Conservation (phyloP, 1,140 invertebrate species). For the Colletes gigas region DNA sequence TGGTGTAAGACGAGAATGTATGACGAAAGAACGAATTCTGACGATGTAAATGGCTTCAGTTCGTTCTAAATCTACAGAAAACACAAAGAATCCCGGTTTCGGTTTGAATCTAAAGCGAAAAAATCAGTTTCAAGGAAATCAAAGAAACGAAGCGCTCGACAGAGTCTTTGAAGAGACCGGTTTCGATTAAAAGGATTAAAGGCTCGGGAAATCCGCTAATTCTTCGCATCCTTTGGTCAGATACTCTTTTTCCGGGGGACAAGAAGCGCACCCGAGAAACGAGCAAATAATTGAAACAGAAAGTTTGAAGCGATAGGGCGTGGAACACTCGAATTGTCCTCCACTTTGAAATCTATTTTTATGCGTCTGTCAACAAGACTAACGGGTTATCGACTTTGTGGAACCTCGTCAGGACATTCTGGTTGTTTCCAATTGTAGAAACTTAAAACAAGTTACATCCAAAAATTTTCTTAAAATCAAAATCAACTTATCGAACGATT, state of each 20-base stretch:
- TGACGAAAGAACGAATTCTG: neutral
- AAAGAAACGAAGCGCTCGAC: too few relatives aligned
- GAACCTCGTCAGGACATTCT: neutral
- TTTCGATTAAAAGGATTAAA: neutral
- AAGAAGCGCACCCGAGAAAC: too few relatives aligned
- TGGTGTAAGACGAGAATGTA: neutral
- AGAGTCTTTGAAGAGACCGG: too few relatives aligned
- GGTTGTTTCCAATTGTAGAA: neutral
- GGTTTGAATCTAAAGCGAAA: too few relatives aligned
- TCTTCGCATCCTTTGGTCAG: neutral
- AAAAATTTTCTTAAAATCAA: too few relatives aligned
- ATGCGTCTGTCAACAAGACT: neutral
- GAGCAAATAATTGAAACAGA: neutral
- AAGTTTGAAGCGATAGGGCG: neutral
- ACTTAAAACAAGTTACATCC: too few relatives aligned
- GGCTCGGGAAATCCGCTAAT: neutral
- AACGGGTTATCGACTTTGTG: neutral
- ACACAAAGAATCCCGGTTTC: too few relatives aligned
- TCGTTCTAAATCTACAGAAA: too few relatives aligned
- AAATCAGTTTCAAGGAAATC: too few relatives aligned
- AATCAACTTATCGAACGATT: too few relatives aligned
- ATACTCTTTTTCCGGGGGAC: neutral
- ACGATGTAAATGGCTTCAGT: too few relatives aligned
- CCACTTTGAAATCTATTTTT: slow-evolving; percentile 3
- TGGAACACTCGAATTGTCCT: neutral